These are phyloP conservation scores for Hetaerina americana DNA, from an alignment of 1,140 invertebrate species.

Conservation along the genomic window DNA sequence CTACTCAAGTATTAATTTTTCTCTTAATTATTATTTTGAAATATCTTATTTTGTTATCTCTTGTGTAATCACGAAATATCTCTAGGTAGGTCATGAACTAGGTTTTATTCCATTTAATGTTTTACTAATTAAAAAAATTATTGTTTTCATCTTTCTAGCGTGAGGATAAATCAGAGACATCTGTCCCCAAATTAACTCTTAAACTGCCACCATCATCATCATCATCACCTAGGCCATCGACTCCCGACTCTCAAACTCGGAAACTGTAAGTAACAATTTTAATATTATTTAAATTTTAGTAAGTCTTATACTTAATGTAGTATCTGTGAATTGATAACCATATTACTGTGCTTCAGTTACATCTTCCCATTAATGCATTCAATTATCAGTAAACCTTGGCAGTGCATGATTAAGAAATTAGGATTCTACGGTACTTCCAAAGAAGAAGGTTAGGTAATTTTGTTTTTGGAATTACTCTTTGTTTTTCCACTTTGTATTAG, in stretches of 20 bases:
- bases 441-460: no score
- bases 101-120: no score
- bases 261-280: conserved; percentile 38
- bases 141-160: conserved; percentile 21
- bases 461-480: no score
- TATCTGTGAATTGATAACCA: neutral
- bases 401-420: neutral
- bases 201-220: conserved; percentile 52
- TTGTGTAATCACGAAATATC: no score
- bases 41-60: no score
- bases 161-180: conserved; percentile 28
- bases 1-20: no score
- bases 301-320: neutral
- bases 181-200: conserved; percentile 64
- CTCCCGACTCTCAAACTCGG: conserved; percentile 40
- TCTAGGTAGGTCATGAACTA: no score
- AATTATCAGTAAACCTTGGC: no score
- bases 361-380: no score
- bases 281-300: neutral
- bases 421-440: neutral
- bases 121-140: neutral
- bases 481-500: no score
- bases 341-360: no score
- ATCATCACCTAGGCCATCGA: conserved; percentile 44
- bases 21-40: no score